These are phyloP conservation scores for Haplochromis burtoni DNA, from an alignment of 2,113 vertebrate species.

Conservation along the genomic window DNA sequence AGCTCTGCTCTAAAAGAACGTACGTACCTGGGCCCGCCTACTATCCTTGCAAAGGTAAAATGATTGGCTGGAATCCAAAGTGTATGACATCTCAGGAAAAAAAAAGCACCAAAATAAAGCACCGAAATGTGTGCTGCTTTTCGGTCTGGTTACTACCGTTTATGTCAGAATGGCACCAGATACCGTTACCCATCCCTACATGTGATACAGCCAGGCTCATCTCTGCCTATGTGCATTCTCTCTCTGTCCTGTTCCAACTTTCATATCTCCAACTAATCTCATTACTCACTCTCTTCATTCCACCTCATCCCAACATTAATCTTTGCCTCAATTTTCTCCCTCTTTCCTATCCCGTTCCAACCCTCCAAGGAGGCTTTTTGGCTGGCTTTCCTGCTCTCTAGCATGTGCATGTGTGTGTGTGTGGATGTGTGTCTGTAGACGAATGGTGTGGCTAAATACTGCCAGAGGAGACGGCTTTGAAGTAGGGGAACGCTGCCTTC, in stretches of 20 bases:
- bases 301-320: slow-evolving; percentile 19
- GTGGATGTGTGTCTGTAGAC: background rate
- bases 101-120: background rate
- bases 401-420: background rate
- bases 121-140: background rate
- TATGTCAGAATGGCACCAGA: background rate
- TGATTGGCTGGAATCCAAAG: background rate
- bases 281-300: slow-evolving; percentile 33
- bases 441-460: slow-evolving; percentile 49
- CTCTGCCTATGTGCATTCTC: background rate
- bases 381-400: background rate
- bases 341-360: background rate
- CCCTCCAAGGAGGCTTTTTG: slow-evolving; percentile 20
- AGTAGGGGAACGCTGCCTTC: slow-evolving; percentile 44
- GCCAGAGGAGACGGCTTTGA: slow-evolving; percentile 62
- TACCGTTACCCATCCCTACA: background rate
- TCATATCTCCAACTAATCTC: slow-evolving; percentile 24
- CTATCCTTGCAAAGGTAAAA: background rate
- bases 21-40: background rate
- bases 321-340: background rate
- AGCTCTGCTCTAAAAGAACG: background rate
- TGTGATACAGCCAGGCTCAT: background rate
- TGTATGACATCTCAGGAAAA: rapidly evolving
- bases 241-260: background rate
- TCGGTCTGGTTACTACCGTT: background rate